Evolutionary conservation across 2,888 invertebrate species (phyloP).

Genomic region (Glyphotaelius pellucidus): DNA sequence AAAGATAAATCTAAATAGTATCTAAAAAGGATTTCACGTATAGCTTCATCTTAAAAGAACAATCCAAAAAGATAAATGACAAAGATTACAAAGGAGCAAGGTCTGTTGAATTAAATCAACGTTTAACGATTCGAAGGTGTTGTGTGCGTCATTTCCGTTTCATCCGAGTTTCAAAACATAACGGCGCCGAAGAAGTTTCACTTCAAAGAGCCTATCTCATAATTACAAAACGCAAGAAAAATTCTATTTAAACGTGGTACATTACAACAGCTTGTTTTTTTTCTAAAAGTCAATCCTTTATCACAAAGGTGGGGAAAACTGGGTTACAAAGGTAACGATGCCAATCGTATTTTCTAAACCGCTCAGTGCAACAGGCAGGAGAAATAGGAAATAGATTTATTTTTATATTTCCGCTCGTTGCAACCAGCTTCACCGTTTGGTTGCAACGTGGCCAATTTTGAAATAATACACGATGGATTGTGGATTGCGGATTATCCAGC

Average conservation of each 20-base stretch:
- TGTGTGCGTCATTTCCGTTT: too few relatives aligned
- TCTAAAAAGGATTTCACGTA: too few relatives aligned
- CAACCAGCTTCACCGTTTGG: neutral
- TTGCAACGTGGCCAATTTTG: neutral
- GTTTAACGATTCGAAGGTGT: too few relatives aligned
- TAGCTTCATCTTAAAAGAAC: too few relatives aligned
- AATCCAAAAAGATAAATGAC: too few relatives aligned
- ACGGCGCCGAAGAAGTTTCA: too few relatives aligned
- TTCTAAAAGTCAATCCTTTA: neutral
- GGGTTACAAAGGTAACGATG: neutral
- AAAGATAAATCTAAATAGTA: too few relatives aligned
- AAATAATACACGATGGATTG: neutral
- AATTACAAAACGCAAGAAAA: too few relatives aligned
- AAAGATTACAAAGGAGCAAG: too few relatives aligned
- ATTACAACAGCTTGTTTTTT: neutral
- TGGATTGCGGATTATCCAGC: neutral
- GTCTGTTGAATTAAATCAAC: too few relatives aligned
- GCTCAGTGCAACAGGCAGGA: neutral
- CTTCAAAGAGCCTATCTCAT: too few relatives aligned
- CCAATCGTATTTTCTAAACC: neutral
- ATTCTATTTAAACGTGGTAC: neutral
- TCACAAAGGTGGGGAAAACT: neutral
- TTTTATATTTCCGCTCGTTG: neutral
- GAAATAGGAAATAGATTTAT: neutral
- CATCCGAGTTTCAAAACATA: too few relatives aligned